Percentiles rank a stretch among this genome's conserved stretches.
phyloP scores from a whole-genome alignment of 1,140 invertebrate genomes.

The Heliconius hermathena region DNA sequence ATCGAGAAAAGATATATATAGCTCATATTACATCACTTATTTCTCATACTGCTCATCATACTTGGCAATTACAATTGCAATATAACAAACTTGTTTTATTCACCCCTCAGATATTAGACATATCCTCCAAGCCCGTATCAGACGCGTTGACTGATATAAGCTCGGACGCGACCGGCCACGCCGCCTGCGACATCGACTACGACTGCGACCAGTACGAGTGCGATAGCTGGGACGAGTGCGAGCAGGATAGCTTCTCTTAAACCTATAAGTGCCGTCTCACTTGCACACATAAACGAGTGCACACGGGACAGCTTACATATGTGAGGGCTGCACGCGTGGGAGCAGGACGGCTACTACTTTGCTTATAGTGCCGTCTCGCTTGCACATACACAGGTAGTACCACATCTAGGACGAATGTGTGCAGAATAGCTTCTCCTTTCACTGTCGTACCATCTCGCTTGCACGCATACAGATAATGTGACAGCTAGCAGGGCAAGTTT shows the following conservation, averaged over 20 bases:
- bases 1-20: too few species aligned
- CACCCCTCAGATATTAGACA: constrained; percentile 72
- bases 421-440: too few species aligned
- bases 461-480: constrained; percentile 50
- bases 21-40: too few species aligned
- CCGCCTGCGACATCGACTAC: constrained; percentile 80
- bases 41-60: too few species aligned
- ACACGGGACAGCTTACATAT: too few species aligned
- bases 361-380: too few species aligned
- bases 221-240: constrained; percentile 81
- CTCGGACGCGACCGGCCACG: constrained; percentile 79
- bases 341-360: too few species aligned
- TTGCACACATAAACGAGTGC: background rate
- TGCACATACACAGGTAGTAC: too few species aligned
- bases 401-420: too few species aligned
- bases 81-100: background rate
- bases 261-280: background rate
- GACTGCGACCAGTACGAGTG: constrained; percentile 79
- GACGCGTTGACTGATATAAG: constrained; percentile 79
- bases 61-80: too few species aligned
- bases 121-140: constrained; percentile 80
- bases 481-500: constrained; percentile 80
- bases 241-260: constrained; percentile 80
- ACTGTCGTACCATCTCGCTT: too few species aligned
- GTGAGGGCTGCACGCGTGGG: too few species aligned